These are phyloP conservation scores for Drosophila paranaensis DNA, from an alignment of 2,888 invertebrate genomes.

Conservation along the genomic window DNA sequence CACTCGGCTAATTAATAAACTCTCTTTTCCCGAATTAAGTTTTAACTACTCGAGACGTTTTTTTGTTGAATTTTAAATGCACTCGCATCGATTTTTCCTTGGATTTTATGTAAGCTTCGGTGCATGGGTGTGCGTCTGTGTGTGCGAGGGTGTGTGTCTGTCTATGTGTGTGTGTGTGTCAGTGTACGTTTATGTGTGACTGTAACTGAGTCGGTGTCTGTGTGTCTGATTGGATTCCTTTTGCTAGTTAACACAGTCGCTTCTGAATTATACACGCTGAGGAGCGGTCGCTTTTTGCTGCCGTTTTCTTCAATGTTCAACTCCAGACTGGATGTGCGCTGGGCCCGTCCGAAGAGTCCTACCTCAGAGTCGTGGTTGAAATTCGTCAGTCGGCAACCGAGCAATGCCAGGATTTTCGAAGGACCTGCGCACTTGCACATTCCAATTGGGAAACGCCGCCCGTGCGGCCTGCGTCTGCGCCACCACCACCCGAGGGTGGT, in stretches of 20 bases:
- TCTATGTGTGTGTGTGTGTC: conserved; percentile 48
- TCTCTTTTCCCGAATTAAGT: conserved; percentile 25
- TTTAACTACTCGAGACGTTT: conserved; percentile 32
- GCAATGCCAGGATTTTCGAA: conserved; percentile 77
- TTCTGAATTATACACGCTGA: conserved; percentile 53
- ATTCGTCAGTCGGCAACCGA: conserved; percentile 40
- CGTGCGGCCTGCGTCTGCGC: conserved; percentile 41
- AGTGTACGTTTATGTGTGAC: conserved; percentile 48
- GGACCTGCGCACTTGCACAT: conserved; percentile 82
- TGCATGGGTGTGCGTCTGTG: conserved; percentile 52
- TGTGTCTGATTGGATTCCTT: conserved; percentile 76
- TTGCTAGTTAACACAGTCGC: conserved; percentile 68
- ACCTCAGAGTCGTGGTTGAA: conserved; percentile 64
- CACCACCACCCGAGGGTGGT: conserved; percentile 40
- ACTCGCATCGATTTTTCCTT: conserved; percentile 77
- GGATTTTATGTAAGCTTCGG: conserved; percentile 72
- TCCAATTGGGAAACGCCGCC: conserved; percentile 70
- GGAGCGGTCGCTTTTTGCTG: conserved; percentile 77
- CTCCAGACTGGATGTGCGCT: conserved; percentile 82
- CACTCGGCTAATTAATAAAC: conserved; percentile 46
- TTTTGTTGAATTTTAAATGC: conserved; percentile 69
- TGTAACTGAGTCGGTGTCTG: conserved; percentile 42
- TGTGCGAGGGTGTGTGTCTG: conserved; percentile 34
- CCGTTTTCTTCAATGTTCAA: conserved; percentile 84
- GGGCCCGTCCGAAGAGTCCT: conserved; percentile 77